Evolutionary conservation across 2,888 invertebrate species (phyloP), one percentile per base, ranked within the genome.

Genomic region (Drosophila meridionalis): DNA sequence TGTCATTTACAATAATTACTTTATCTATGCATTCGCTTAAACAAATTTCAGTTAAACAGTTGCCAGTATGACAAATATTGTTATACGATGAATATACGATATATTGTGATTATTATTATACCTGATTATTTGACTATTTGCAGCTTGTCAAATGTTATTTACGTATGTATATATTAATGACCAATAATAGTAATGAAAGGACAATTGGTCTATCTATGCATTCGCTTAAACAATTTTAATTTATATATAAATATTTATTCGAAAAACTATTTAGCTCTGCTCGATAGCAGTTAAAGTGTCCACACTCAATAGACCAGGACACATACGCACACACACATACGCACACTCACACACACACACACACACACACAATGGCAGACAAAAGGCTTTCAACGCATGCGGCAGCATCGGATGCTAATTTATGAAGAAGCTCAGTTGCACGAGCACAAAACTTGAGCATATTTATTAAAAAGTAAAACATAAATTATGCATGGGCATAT

Each of bases 401-500:
- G n/a, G 62, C 63, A 63, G 61, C 62, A 63, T 36, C 40, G 42
- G 66, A 69, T 75, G 69, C 75, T 69, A 69, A 79, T 75, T 76
- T 79, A 79, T 69, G 69, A 62, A 62, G 57, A 60, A 61, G 57
- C 56, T 78, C 63, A 69, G 69, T 60, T 69, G 64, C 65, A 74
- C 64, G 42, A 52, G 43, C 53, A 57, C 52, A 62, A 73, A 55
- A 70, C 63, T 68, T 53, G 47, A 60, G 69, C 63, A 75, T 73
- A 77, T 88, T 78, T 80, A 83, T 62, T 63, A 62, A 69, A 74
- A 73, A 79, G 66, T 68, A 69, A 64, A 67, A 76, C 81, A 84
- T 84, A 83, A 84, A 86, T 88, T 88, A 83, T 78, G 69, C 66
- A 75, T 68, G 55, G 73, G 55, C 88, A 80, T 79, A 73, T 78